Base-by-base conservation (phyloP, 2,888 invertebrate species). In the Fabriciana adippe region DNA sequence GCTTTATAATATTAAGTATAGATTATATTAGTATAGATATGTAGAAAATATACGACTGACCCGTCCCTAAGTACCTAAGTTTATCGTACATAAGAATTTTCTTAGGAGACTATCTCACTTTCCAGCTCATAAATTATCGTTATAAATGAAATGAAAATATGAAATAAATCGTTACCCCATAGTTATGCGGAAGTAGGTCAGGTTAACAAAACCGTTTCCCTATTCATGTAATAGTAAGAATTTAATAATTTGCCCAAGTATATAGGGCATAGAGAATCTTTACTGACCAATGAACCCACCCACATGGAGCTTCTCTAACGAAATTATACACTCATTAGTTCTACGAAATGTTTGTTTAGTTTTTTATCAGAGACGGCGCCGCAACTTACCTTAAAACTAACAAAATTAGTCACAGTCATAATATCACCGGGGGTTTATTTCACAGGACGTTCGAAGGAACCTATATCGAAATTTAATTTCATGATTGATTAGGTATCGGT, bases 321-420 rank as follows among this genome's bases (percentile, higher is more conserved):
- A 84, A 86, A 90, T 91, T 90, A 89, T 84, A 89, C 90, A 89
- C 90, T 86, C 86, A 90, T 91, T 89, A 90, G 90, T 90, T 90
- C 89, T 85, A 89, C 82, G 78, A 80, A 82, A 84, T 81, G 81
- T 87, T 87, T 88, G 83, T 90, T 90, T 87, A 82, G 69, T 76
- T 89, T 89, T 90, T 88, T 89, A 86, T 84, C 79, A 75, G 76
- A 80, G 80, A 75, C 81, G 75, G 76, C 81, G 90, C 88, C 88
- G 88, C 85, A 87, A 76, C 81, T 79, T 78, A 75, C 75, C 74
- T 78, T 81, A 83, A 83, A 87, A 88, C 89, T 86, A 89, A 92
- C 89, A 85, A 78, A 88, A 90, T 91, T 85, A 86, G 89, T 88
- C 84, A 88, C 85, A 88, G 89, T 81, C 85, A 79, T 82, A 82